A percentile compares a stretch with the other conserved stretches of the same genome.
These are phyloP conservation scores for Stenotaenia linearis DNA, from an alignment of 2,888 invertebrate species.

Conservation along the genomic window DNA sequence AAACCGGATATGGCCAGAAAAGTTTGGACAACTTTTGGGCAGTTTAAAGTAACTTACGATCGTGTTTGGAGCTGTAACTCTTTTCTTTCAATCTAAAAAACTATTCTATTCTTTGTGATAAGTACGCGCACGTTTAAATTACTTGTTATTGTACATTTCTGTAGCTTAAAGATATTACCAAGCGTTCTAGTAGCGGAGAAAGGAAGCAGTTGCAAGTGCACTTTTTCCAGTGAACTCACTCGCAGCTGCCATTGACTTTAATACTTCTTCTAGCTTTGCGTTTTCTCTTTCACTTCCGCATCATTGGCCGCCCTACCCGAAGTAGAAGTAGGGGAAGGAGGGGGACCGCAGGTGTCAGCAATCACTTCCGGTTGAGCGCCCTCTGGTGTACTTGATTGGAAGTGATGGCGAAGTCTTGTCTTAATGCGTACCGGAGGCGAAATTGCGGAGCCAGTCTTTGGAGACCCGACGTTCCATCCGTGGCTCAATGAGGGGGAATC, in stretches of 20 bases:
- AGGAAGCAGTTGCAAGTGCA: slow-evolving; percentile 6
- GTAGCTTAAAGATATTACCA: not conserved
- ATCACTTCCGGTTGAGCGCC: slow-evolving; percentile 23
- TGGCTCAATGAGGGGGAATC: slow-evolving; percentile 18
- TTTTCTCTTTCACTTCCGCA: slow-evolving; percentile 26
- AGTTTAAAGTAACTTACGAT: not conserved
- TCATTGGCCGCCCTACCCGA: slow-evolving; percentile 19
- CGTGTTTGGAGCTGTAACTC: not conserved
- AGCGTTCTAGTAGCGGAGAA: not conserved
- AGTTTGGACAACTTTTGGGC: not conserved
- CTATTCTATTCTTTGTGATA: not conserved
- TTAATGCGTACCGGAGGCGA: slow-evolving; percentile 23
- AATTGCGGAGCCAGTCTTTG: slow-evolving; percentile 17
- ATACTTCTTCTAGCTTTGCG: slow-evolving; percentile 10
- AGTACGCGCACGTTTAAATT: not conserved
- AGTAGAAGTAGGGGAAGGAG: slow-evolving; percentile 5
- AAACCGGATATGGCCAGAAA: not conserved
- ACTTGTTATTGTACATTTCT: not conserved
- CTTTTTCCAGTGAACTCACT: slow-evolving; percentile 12
- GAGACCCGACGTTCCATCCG: slow-evolving; percentile 17
- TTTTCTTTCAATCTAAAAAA: not conserved
- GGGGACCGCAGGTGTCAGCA: slow-evolving; percentile 24
- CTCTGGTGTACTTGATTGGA: slow-evolving; percentile 22
- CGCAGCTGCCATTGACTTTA: slow-evolving; percentile 19
- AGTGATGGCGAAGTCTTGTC: slow-evolving; percentile 26